Conservation (phyloP, 2,888 invertebrate genomes). For the Volucella bombylans region DNA sequence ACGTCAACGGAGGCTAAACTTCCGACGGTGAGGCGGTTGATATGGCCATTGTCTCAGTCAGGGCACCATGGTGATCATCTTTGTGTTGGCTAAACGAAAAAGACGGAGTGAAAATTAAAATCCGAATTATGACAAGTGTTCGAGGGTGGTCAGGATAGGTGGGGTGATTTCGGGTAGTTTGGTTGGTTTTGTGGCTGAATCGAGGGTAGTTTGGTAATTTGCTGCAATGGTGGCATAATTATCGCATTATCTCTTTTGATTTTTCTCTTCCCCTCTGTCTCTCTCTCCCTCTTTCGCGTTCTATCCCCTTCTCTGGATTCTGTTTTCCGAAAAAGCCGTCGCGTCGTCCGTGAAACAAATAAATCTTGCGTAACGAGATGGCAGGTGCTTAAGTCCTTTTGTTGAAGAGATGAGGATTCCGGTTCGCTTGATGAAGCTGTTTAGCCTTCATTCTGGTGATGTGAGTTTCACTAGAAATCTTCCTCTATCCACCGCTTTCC, state of each 20-base stretch:
- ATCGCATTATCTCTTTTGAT: slow-evolving; percentile 76
- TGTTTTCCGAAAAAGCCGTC: slow-evolving; percentile 32
- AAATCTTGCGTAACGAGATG: slow-evolving; percentile 55
- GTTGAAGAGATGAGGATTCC: neutral
- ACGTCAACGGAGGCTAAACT: slow-evolving; percentile 25
- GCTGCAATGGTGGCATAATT: slow-evolving; percentile 77
- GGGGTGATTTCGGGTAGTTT: neutral
- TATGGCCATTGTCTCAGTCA: slow-evolving; percentile 61
- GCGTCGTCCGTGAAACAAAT: slow-evolving; percentile 50
- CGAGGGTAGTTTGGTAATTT: slow-evolving; percentile 63
- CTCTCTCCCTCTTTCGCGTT: no score
- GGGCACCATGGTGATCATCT: slow-evolving; percentile 37
- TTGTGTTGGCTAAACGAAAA: slow-evolving; percentile 39
- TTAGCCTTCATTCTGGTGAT: slow-evolving; percentile 11
- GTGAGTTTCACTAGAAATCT: no score
- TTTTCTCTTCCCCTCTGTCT: no score
- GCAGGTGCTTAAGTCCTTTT: slow-evolving; percentile 65
- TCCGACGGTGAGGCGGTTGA: slow-evolving; percentile 46
- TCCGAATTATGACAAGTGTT: slow-evolving; percentile 67
- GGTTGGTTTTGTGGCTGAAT: neutral
- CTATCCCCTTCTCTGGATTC: slow-evolving; percentile 10
- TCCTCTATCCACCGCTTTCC: neutral
- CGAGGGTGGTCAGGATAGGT: slow-evolving; percentile 10
- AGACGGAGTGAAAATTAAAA: slow-evolving; percentile 64
- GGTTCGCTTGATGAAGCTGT: slow-evolving; percentile 25